phyloP scores from a whole-genome alignment of 2,888 invertebrate genomes.

The Caenorhabditis sp. region DNA sequence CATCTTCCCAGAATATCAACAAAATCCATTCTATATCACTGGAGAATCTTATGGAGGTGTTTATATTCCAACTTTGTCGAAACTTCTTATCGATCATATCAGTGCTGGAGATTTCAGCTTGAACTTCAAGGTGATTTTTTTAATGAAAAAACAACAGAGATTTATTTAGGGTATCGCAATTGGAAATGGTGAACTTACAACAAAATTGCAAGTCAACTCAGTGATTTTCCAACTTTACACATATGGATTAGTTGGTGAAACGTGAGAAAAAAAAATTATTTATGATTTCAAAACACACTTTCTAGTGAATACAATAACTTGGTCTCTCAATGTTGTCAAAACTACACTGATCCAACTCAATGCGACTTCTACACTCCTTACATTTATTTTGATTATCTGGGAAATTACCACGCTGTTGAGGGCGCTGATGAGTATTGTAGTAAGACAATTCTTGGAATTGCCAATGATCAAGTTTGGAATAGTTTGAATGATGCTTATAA shows the following conservation, averaged over 20 bases:
- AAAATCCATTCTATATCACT: constrained; percentile 72
- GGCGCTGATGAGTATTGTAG: constrained; percentile 41
- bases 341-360: constrained; percentile 36
- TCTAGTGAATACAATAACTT: constrained; percentile 46
- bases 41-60: constrained; percentile 70
- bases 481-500: constrained; percentile 48
- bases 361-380: constrained; percentile 52
- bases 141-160: constrained; percentile 1
- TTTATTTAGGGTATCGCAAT: constrained; percentile 52
- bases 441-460: constrained; percentile 33
- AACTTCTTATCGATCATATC: constrained; percentile 39
- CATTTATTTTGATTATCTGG: constrained; percentile 40
- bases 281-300: neutral
- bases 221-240: constrained; percentile 56
- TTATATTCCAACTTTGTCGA: constrained; percentile 71
- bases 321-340: constrained; percentile 28
- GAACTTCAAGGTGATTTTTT: constrained; percentile 39
- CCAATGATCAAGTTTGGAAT: constrained; percentile 40
- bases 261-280: too few relatives aligned
- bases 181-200: constrained; percentile 53
- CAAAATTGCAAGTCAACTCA: constrained; percentile 51
- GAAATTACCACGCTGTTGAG: constrained; percentile 28
- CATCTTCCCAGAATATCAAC: constrained; percentile 72
- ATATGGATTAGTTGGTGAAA: constrained; percentile 54
- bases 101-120: constrained; percentile 30